Evolutionary conservation across 2,797 vertebrate genomes (phyloP).

Genomic region (Sebastes wilsoni): DNA sequence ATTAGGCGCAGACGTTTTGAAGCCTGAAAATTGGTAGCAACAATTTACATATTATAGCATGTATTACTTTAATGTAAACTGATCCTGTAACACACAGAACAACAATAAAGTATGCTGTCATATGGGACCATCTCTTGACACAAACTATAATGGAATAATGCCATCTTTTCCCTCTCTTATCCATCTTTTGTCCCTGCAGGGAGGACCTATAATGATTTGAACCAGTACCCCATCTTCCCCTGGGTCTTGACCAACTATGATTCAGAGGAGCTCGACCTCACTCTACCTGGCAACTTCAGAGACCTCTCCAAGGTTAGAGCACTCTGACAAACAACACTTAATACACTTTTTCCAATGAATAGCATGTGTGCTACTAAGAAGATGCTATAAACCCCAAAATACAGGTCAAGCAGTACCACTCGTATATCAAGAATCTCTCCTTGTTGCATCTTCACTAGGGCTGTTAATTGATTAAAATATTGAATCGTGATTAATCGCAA

Average conservation of each 20-base stretch:
- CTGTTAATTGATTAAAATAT: too few species aligned
- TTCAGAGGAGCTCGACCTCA: constrained; percentile 96
- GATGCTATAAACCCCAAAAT: not conserved
- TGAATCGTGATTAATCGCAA: too few species aligned
- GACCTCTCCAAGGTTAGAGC: constrained; percentile 94
- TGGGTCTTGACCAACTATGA: constrained; percentile 99
- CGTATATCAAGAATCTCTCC: not conserved
- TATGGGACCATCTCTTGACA: not conserved
- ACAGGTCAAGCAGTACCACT: not conserved
- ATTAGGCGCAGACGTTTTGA: not conserved
- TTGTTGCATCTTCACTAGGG: not conserved
- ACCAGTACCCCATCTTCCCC: constrained; percentile 97
- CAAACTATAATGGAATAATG: not conserved
- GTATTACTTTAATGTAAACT: not conserved
- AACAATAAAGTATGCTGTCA: not conserved
- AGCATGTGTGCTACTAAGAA: not conserved
- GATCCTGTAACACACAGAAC: not conserved
- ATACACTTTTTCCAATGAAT: constrained; percentile 1
- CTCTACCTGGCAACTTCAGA: constrained; percentile 97
- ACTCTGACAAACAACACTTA: constrained; percentile 57
- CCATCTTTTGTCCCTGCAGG: constrained; percentile 74
- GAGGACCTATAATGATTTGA: constrained; percentile 97
- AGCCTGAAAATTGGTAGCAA: not conserved
- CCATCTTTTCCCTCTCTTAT: not conserved
- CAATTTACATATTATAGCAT: not conserved